A percentile compares a stretch with the other conserved stretches of the same genome.
Conservation (phyloP, 92 coral and sea anemone species). For the Phenganax subtilis region DNA sequence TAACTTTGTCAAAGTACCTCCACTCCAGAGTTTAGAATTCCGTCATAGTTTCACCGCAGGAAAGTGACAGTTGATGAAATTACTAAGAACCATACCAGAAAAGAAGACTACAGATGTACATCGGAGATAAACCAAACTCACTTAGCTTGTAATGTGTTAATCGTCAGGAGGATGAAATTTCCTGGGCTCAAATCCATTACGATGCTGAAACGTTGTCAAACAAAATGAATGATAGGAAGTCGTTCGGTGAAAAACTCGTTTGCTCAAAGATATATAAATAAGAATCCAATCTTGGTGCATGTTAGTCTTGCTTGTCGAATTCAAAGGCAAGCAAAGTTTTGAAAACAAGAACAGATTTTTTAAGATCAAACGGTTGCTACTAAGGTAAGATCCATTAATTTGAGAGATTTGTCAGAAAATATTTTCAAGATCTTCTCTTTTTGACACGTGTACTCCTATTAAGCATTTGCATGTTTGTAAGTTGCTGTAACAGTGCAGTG, state of each 20-base stretch:
- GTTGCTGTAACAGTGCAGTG: too few relatives aligned
- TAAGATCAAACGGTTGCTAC: too few relatives aligned
- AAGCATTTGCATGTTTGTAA: slow-evolving; percentile 4
- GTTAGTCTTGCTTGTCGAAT: too few relatives aligned
- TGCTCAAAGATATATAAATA: too few relatives aligned
- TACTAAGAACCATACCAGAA: neutral
- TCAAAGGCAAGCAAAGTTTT: too few relatives aligned
- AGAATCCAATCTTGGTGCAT: too few relatives aligned
- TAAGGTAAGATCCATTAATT: too few relatives aligned
- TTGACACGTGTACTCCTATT: neutral
- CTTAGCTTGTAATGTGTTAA: slow-evolving; percentile 18
- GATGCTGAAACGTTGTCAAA: neutral
- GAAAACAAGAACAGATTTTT: too few relatives aligned
- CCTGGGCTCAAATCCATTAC: neutral
- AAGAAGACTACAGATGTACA: slow-evolving; percentile 6
- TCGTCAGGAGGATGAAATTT: neutral
- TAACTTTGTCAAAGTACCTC: too few relatives aligned
- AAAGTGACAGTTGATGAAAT: neutral
- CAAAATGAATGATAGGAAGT: slow-evolving; percentile 27
- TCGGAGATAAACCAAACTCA: slow-evolving; percentile 3
- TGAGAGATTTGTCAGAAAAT: too few relatives aligned
- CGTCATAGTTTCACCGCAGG: too few relatives aligned
- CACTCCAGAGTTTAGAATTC: too few relatives aligned
- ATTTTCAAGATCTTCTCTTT: neutral
- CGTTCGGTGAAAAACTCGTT: neutral